phyloP scores from a whole-genome alignment of 1,140 invertebrate species.

The Subanguina moxae region DNA sequence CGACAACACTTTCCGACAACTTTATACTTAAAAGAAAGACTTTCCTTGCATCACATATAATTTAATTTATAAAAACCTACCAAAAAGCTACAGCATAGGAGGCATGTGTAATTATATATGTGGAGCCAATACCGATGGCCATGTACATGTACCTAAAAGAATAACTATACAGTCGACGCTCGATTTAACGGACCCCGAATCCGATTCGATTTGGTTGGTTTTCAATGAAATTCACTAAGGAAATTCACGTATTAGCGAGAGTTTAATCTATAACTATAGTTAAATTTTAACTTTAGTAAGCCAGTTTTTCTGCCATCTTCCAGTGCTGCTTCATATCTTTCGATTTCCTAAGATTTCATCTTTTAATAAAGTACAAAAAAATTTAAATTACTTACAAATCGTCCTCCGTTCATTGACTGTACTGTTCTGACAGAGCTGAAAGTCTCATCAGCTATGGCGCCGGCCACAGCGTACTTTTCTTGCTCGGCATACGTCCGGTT shows the following conservation, averaged over 20 bases:
- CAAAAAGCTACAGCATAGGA: conserved; percentile 58
- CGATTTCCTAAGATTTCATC: conserved; percentile 19
- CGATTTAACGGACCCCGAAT: too few species aligned
- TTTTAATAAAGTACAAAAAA: not conserved
- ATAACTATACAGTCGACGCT: too few species aligned
- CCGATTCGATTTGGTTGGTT: too few species aligned
- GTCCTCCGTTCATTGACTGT: conserved; percentile 71
- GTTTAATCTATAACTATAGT: too few species aligned
- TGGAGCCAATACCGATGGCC: conserved; percentile 51
- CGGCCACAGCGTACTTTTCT: conserved; percentile 74
- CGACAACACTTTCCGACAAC: too few species aligned
- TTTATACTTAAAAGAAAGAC: too few species aligned
- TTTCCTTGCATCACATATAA: too few species aligned
- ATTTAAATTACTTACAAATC: not conserved
- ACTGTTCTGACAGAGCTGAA: conserved; percentile 74
- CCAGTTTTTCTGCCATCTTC: conserved; percentile 54
- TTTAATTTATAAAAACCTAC: too few species aligned
- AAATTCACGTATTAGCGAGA: too few species aligned
- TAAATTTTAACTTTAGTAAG: conserved; percentile 55
- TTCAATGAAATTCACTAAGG: too few species aligned
- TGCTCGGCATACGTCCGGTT: conserved; percentile 69
- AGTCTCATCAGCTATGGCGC: conserved; percentile 76
- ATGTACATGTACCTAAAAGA: conserved; percentile 42
- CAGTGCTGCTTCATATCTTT: conserved; percentile 53
- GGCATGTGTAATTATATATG: conserved; percentile 49